A percentile compares a stretch with the other conserved stretches of the same genome.
These are phyloP conservation scores for Coecobrya sp. DNA, from an alignment of 2,888 invertebrate genomes.

Conservation along the genomic window DNA sequence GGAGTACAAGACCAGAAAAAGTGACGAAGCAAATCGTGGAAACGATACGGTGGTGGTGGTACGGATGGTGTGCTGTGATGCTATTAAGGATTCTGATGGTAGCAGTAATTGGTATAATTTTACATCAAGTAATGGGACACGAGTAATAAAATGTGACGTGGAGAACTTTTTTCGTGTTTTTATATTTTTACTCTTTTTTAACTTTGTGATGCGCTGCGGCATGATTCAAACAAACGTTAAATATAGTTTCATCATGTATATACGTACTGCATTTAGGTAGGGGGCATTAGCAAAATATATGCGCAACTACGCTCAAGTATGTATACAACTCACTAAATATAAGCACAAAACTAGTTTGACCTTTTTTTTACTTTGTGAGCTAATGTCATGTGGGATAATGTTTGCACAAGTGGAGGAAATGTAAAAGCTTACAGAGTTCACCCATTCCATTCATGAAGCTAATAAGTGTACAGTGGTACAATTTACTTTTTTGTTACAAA, in stretches of 20 bases:
- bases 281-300: neutral
- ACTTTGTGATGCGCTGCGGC: conserved; percentile 34
- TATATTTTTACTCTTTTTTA: conserved; percentile 47
- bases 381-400: neutral
- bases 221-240: conserved; percentile 37
- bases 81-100: conserved; percentile 80
- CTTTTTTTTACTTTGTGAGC: conserved; percentile 53
- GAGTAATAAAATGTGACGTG: conserved; percentile 85
- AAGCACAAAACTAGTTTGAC: neutral
- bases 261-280: too few species aligned
- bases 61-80: conserved; percentile 16
- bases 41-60: neutral
- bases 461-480: neutral
- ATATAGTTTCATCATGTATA: too few species aligned
- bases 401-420: neutral
- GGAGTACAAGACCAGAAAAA: conserved; percentile 12
- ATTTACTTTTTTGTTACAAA: neutral
- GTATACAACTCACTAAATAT: neutral
- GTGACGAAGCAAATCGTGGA: conserved; percentile 9
- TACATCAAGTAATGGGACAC: conserved; percentile 86
- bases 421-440: conserved; percentile 17
- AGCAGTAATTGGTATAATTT: conserved; percentile 86
- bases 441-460: conserved; percentile 30
- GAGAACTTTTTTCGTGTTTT: conserved; percentile 64
- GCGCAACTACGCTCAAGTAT: neutral